Conservation (phyloP, 2,888 invertebrate genomes). For the Notodonta ziczac region DNA sequence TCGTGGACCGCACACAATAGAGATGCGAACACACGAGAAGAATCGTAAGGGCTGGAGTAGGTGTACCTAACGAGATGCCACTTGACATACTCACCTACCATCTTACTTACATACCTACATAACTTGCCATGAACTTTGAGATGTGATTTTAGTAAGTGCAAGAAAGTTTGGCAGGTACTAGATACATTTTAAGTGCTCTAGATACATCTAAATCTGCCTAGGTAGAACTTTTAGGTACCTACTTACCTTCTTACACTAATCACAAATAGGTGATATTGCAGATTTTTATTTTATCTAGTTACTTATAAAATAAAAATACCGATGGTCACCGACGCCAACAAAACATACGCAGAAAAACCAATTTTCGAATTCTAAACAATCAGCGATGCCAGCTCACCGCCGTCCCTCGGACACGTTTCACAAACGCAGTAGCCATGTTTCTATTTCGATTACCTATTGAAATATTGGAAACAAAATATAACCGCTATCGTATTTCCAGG, state of each 20-base stretch:
- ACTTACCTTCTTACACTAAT: not conserved
- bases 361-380: slow-evolving; percentile 30
- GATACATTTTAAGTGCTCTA: too few species aligned
- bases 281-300: too few species aligned
- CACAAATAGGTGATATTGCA: not conserved
- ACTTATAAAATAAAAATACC: not conserved
- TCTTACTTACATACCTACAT: not conserved
- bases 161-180: not conserved
- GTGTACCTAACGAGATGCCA: too few species aligned
- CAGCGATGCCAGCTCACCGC: slow-evolving; percentile 17
- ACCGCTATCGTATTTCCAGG: slow-evolving; percentile 75
- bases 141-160: not conserved
- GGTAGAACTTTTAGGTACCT: too few species aligned
- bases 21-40: not conserved
- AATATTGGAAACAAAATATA: slow-evolving; percentile 73
- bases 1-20: slow-evolving; percentile 17
- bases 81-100: too few species aligned
- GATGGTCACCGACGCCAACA: not conserved
- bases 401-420: slow-evolving; percentile 45
- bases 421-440: slow-evolving; percentile 54
- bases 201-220: too few species aligned
- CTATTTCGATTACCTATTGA: slow-evolving; percentile 66
- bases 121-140: not conserved
- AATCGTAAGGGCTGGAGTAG: not conserved
- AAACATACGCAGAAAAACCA: slow-evolving; percentile 20